Evolutionary conservation across 2,113 vertebrate species (phyloP).

Genomic region (Melanocharis versteri): DNA sequence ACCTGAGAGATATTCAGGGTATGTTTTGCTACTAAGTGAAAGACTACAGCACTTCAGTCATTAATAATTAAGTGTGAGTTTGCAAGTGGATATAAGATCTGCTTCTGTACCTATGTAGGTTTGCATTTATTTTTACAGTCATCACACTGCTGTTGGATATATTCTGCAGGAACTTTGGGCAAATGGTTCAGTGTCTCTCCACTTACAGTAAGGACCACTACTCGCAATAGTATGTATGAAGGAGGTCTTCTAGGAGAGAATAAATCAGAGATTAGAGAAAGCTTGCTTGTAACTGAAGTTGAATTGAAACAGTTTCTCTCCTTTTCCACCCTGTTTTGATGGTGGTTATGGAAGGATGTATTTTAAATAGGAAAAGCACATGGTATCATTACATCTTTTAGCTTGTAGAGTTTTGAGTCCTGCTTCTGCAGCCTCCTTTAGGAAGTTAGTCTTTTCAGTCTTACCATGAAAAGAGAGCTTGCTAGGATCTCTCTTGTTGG

Average conservation of each 20-base stretch:
- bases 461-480: neutral
- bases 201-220: neutral
- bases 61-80: conserved; percentile 37
- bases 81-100: conserved; percentile 1
- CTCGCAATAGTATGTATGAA: neutral
- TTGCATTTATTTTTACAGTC: neutral
- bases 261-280: neutral
- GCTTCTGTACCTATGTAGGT: neutral
- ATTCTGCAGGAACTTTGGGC: neutral
- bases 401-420: neutral
- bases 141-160: neutral
- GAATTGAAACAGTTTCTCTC: neutral
- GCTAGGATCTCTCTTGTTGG: neutral
- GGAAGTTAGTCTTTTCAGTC: neutral
- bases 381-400: neutral
- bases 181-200: neutral
- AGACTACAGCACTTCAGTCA: conserved; percentile 4
- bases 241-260: neutral
- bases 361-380: neutral
- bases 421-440: neutral
- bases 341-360: neutral
- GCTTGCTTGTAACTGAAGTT: neutral
- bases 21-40: conserved; percentile 16
- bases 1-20: neutral
- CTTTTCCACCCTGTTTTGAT: neutral